These are phyloP conservation scores for Pseudomugil gertrudae DNA, from an alignment of 2,797 vertebrate genomes.

Conservation along the genomic window DNA sequence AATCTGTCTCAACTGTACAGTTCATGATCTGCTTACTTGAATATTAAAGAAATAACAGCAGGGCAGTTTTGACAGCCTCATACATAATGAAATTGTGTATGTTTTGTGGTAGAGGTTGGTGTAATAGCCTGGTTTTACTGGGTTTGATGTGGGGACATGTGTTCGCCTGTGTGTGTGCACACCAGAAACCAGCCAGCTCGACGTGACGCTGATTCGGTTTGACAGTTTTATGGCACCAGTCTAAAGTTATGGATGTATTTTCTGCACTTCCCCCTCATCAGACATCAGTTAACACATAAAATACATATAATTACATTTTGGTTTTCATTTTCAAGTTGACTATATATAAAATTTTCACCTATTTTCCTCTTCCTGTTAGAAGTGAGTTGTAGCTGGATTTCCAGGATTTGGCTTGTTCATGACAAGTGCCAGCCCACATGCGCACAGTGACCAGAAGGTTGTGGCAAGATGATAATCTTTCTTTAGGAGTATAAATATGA, in stretches of 20 bases:
- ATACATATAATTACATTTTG: constrained; percentile 83
- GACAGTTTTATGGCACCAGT: constrained; percentile 83
- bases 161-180: constrained; percentile 42
- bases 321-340: constrained; percentile 83
- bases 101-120: constrained; percentile 15
- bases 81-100: too few species aligned
- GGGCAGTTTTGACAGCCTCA: too few species aligned
- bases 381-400: constrained; percentile 79
- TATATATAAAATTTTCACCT: constrained; percentile 86
- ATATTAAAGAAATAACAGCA: not conserved
- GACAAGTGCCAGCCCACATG: constrained; percentile 43
- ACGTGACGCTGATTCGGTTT: constrained; percentile 83
- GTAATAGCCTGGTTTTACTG: constrained; percentile 30
- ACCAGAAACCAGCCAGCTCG: constrained; percentile 68
- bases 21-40: not conserved
- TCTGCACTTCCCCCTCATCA: constrained; percentile 77
- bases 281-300: constrained; percentile 87
- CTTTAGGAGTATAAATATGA: constrained; percentile 14
- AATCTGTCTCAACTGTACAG: constrained; percentile 7
- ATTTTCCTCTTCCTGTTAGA: constrained; percentile 81
- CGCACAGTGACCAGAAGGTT: constrained; percentile 41
- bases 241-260: constrained; percentile 85
- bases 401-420: constrained; percentile 66
- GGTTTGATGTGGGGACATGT: constrained; percentile 56
- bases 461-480: constrained; percentile 30